These are phyloP conservation scores for Sebastes reedi DNA, from an alignment of 2,797 vertebrate genomes.

Conservation along the genomic window DNA sequence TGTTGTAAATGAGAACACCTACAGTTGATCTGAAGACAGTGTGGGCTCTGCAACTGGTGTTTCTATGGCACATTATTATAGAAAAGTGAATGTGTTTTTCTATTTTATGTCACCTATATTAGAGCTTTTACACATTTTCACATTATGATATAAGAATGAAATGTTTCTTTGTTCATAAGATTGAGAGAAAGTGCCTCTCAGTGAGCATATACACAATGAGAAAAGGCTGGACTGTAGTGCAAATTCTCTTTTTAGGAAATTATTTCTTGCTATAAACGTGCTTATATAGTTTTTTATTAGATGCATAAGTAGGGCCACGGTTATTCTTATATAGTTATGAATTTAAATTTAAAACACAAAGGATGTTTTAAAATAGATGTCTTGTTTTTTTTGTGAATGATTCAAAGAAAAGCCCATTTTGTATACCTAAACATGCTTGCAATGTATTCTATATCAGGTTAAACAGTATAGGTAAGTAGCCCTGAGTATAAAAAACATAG, in stretches of 20 bases:
- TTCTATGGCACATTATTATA: not conserved
- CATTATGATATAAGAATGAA: not conserved
- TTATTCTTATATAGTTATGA: not conserved
- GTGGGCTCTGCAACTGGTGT: constrained; percentile 15
- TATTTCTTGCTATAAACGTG: not conserved
- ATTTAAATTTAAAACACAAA: not conserved
- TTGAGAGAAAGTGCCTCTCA: not conserved
- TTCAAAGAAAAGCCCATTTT: not conserved
- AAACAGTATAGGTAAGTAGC: not conserved
- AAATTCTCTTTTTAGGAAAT: not conserved
- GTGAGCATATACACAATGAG: not conserved
- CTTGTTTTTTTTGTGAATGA: not conserved
- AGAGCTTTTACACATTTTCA: not conserved
- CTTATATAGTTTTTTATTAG: not conserved
- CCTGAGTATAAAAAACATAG: not conserved
- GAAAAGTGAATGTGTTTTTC: not conserved
- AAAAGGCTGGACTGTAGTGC: not conserved
- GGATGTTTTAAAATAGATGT: not conserved
- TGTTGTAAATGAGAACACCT: not conserved
- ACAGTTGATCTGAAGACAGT: not conserved
- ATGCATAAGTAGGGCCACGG: not conserved
- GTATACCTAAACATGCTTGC: not conserved
- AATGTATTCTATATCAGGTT: not conserved
- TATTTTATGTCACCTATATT: not conserved
- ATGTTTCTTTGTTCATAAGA: not conserved